Evolutionary conservation across 2,797 vertebrate genomes (phyloP).

Genomic region (Gambelia wislizenii): DNA sequence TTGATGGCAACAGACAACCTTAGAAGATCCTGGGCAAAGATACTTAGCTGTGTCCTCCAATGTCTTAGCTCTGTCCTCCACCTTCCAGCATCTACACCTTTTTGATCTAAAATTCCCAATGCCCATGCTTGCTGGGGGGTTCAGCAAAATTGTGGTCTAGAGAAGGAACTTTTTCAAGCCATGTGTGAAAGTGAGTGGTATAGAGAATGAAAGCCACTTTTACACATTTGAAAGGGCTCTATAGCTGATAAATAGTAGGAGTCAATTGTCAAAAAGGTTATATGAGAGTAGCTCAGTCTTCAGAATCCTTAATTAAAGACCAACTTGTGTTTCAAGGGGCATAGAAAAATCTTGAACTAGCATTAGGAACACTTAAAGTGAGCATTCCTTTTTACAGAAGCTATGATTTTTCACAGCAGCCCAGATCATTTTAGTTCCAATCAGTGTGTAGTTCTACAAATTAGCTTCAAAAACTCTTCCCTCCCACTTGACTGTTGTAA

Average conservation of each 20-base stretch:
- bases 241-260: background rate
- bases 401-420: slow-evolving; percentile 36
- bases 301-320: background rate
- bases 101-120: background rate
- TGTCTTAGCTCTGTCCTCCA: background rate
- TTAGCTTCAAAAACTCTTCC: slow-evolving; percentile 53
- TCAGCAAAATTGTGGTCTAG: no score
- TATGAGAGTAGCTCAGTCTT: background rate
- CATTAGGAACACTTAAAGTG: slow-evolving; percentile 18
- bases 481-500: slow-evolving; percentile 12
- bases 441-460: slow-evolving; percentile 52
- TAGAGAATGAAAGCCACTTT: background rate
- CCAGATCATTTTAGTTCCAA: slow-evolving; percentile 53
- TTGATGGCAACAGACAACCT: background rate
- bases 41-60: background rate
- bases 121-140: no score
- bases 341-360: background rate
- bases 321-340: slow-evolving; percentile 9
- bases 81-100: background rate
- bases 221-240: background rate
- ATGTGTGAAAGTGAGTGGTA: background rate
- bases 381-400: slow-evolving; percentile 35
- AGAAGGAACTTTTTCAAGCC: background rate
- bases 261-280: background rate
- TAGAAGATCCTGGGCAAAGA: no score